Evolutionary conservation across 2,797 vertebrate species (phyloP).

Genomic region (Synaphobranchus kaupii): DNA sequence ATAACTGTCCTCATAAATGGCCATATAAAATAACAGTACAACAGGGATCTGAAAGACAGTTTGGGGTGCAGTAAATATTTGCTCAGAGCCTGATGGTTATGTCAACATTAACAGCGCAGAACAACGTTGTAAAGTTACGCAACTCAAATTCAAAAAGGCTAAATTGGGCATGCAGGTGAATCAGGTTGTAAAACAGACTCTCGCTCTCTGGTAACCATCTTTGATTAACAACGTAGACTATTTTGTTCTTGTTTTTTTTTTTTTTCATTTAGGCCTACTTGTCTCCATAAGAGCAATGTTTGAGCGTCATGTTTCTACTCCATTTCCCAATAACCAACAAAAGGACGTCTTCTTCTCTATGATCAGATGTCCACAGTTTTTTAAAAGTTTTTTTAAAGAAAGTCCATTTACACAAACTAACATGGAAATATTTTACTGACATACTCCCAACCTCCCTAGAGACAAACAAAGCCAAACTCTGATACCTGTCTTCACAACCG

Average conservation of each 20-base stretch:
- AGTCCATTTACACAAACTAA: neutral
- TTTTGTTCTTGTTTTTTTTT: neutral
- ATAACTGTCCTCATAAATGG: slow-evolving; percentile 38
- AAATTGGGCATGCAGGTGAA: neutral
- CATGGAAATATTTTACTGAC: neutral
- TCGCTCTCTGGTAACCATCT: neutral
- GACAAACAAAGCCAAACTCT: neutral
- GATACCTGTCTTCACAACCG: neutral
- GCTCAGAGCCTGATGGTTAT: slow-evolving; percentile 35
- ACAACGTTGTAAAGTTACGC: slow-evolving; percentile 24
- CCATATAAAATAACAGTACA: slow-evolving; percentile 34
- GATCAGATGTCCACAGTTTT: neutral
- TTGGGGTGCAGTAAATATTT: slow-evolving; percentile 33
- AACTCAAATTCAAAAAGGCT: neutral
- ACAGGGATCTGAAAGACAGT: slow-evolving; percentile 30
- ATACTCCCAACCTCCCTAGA: neutral
- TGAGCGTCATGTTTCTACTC: neutral
- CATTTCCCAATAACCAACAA: neutral
- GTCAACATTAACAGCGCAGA: slow-evolving; percentile 15
- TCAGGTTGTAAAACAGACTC: neutral
- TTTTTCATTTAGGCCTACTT: neutral
- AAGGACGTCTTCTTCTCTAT: neutral
- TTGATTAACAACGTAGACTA: neutral
- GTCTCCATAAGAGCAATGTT: neutral
- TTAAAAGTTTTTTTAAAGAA: neutral